Percentiles rank a stretch among this genome's conserved stretches.
Evolutionary conservation across 1,140 invertebrate species (phyloP).

Genomic region (Tetragnatha versicolor): DNA sequence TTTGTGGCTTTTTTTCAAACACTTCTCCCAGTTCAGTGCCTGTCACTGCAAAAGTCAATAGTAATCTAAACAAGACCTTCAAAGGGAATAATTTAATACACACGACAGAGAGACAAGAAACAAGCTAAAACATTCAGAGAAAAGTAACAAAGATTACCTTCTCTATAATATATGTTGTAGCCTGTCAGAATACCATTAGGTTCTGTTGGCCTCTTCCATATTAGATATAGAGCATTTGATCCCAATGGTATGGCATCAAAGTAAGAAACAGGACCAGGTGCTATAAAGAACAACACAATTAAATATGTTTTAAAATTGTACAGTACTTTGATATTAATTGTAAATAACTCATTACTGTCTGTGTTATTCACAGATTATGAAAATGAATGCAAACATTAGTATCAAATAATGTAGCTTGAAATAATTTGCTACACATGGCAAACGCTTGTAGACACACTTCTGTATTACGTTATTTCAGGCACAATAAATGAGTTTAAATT

Average conservation of each 20-base stretch:
- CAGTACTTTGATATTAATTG: too few species aligned
- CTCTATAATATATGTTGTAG: conserved; percentile 90
- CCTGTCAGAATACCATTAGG: conserved; percentile 92
- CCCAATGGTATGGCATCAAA: conserved; percentile 85
- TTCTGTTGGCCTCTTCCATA: conserved; percentile 91
- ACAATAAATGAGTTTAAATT: too few species aligned
- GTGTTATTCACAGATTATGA: too few species aligned
- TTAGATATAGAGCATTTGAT: conserved; percentile 84
- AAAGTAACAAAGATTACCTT: conserved; percentile 69
- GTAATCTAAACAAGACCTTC: background rate
- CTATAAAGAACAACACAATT: conserved; percentile 63
- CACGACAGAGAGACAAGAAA: background rate
- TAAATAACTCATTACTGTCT: too few species aligned
- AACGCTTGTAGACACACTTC: too few species aligned
- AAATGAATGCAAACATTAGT: too few species aligned
- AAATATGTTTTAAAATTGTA: too few species aligned
- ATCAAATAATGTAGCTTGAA: too few species aligned
- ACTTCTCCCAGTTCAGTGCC: conserved; percentile 69
- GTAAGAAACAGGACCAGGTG: conserved; percentile 86
- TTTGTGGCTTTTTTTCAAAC: conserved; percentile 77
- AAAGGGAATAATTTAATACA: too few species aligned
- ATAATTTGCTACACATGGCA: too few species aligned
- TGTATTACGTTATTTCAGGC: too few species aligned
- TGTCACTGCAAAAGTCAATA: conserved; percentile 57
- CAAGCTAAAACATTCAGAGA: background rate